Percentiles rank a stretch among this genome's conserved stretches.
These are phyloP conservation scores for Dascillus cervinus DNA, from an alignment of 2,888 invertebrate genomes.

Conservation along the genomic window DNA sequence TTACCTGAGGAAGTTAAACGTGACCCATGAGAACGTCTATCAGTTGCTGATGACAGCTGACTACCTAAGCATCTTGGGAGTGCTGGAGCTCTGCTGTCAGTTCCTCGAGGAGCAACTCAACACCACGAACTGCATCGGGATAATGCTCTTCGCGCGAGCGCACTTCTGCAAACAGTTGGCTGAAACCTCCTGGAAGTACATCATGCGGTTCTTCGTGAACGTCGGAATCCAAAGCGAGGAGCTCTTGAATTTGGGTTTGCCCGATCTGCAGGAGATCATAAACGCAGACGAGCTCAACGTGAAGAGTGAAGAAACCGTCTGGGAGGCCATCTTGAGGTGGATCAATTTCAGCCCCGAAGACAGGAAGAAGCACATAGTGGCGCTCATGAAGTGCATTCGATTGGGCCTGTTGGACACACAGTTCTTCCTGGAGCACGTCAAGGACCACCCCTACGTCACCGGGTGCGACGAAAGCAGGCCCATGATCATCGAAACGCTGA, in stretches of 20 bases:
- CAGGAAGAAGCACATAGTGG: slow-evolving; percentile 67
- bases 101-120: slow-evolving; percentile 62
- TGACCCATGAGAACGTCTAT: slow-evolving; percentile 72
- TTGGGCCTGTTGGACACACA: slow-evolving; percentile 76
- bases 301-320: slow-evolving; percentile 79
- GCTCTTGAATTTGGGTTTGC: slow-evolving; percentile 61
- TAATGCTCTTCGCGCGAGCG: slow-evolving; percentile 75
- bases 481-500: slow-evolving; percentile 82
- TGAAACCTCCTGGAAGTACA: slow-evolving; percentile 48
- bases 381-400: slow-evolving; percentile 72
- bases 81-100: slow-evolving; percentile 73
- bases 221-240: slow-evolving; percentile 68
- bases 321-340: slow-evolving; percentile 83
- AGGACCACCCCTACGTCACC: slow-evolving; percentile 78
- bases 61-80: slow-evolving; percentile 77
- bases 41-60: slow-evolving; percentile 78
- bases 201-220: slow-evolving; percentile 66
- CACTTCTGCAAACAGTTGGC: slow-evolving; percentile 68
- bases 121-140: slow-evolving; percentile 75
- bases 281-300: slow-evolving; percentile 80
- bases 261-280: slow-evolving; percentile 69
- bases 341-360: slow-evolving; percentile 68
- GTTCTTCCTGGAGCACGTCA: slow-evolving; percentile 85
- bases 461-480: slow-evolving; percentile 79
- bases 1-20: slow-evolving; percentile 69